Evolutionary conservation across 2,113 vertebrate species (phyloP).

Genomic region (Calyptommatus sinebrachiatus): DNA sequence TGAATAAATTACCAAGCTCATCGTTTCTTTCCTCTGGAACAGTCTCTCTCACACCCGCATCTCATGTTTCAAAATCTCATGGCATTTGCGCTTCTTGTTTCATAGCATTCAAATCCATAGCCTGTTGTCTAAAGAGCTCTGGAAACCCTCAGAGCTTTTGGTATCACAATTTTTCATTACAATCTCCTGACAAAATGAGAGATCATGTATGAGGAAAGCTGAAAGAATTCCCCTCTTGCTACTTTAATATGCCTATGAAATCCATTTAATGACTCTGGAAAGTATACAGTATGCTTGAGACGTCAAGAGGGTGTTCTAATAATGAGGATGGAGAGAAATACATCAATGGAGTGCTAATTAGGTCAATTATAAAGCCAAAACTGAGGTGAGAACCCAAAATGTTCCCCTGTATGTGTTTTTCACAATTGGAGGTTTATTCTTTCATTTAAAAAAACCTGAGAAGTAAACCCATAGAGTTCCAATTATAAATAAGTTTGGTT

Average conservation of each 20-base stretch:
- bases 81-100: background rate
- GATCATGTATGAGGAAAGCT: background rate
- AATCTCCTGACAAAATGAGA: slow-evolving; percentile 34
- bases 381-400: slow-evolving; percentile 13
- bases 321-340: slow-evolving; percentile 46
- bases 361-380: slow-evolving; percentile 22
- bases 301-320: slow-evolving; percentile 45
- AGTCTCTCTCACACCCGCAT: background rate
- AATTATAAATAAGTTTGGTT: slow-evolving; percentile 49
- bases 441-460: slow-evolving; percentile 35
- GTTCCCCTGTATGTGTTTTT: background rate
- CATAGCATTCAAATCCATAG: background rate
- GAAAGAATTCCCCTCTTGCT: slow-evolving; percentile 8
- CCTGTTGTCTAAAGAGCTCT: background rate
- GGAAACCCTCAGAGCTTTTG: slow-evolving; percentile 24
- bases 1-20: slow-evolving; percentile 1
- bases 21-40: background rate
- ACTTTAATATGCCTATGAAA: slow-evolving; percentile 25
- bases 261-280: slow-evolving; percentile 40
- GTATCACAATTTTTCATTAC: slow-evolving; percentile 24
- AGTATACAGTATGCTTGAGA: slow-evolving; percentile 31
- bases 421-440: slow-evolving; percentile 32
- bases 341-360: slow-evolving; percentile 51
- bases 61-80: slow-evolving; percentile 14
- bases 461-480: slow-evolving; percentile 27